phyloP scores from a whole-genome alignment of 64 coral and sea anemone species.

The Dendronephthya gigantea region DNA sequence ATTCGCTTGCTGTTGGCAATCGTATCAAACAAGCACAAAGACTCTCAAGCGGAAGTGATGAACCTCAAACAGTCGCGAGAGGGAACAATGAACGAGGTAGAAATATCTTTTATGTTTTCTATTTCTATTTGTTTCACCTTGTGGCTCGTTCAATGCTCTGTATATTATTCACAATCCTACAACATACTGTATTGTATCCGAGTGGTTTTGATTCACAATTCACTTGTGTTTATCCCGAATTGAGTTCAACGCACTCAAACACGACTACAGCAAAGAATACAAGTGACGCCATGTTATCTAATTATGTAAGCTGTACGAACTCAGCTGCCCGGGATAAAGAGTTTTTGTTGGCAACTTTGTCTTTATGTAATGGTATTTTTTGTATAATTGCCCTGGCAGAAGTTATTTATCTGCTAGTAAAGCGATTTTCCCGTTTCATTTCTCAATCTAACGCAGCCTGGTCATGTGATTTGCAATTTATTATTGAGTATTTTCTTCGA shows the following conservation, averaged over 20 bases:
- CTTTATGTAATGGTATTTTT: not conserved
- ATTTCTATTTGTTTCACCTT: slow-evolving; percentile 28
- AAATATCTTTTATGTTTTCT: not conserved
- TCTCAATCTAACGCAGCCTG: not conserved
- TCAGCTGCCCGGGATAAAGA: not conserved
- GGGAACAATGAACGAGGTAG: no score
- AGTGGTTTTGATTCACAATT: slow-evolving; percentile 15
- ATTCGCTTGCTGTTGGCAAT: slow-evolving; percentile 32
- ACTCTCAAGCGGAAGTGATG: no score
- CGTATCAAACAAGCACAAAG: slow-evolving; percentile 13
- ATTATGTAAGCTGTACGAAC: not conserved
- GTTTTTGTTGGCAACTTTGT: not conserved
- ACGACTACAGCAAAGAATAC: not conserved
- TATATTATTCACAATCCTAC: slow-evolving; percentile 14
- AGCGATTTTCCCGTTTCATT: not conserved
- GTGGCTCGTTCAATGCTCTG: not conserved
- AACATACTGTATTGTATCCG: slow-evolving; percentile 28
- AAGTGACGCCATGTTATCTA: not conserved
- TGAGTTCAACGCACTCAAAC: not conserved
- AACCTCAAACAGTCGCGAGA: no score
- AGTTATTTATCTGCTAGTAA: not conserved
- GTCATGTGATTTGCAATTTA: not conserved
- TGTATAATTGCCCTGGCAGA: not conserved
- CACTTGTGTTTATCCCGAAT: not conserved
- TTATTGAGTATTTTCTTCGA: not conserved